A percentile compares a stretch with the other conserved stretches of the same genome.
Evolutionary conservation across 2,888 invertebrate genomes (phyloP).

Genomic region (Chrysolina americana): DNA sequence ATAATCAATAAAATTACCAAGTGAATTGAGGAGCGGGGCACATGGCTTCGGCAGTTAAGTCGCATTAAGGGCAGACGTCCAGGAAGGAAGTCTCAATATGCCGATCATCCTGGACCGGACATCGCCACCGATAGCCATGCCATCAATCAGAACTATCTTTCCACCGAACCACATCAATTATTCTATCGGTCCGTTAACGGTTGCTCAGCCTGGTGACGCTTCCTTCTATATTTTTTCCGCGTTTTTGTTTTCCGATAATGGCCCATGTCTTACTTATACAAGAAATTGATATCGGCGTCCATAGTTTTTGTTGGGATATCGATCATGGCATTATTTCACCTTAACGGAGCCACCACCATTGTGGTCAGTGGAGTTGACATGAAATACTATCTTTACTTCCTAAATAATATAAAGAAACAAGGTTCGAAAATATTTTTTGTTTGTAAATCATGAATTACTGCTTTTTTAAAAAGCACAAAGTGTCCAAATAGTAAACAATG

Average conservation of each 20-base stretch:
- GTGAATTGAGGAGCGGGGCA: slow-evolving; percentile 56
- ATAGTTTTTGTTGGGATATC: slow-evolving; percentile 35
- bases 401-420: too few relatives aligned
- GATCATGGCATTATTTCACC: slow-evolving; percentile 11
- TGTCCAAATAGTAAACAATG: too few relatives aligned
- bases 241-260: slow-evolving; percentile 47
- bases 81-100: slow-evolving; percentile 70
- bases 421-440: too few relatives aligned
- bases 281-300: slow-evolving; percentile 46
- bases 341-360: not conserved
- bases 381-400: too few relatives aligned
- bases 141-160: slow-evolving; percentile 69
- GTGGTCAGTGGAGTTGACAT: not conserved
- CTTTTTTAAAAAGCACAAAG: too few relatives aligned
- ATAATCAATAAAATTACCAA: slow-evolving; percentile 59
- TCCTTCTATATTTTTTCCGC: slow-evolving; percentile 42
- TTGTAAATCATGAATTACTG: too few relatives aligned
- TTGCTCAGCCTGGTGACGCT: slow-evolving; percentile 34
- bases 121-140: slow-evolving; percentile 65
- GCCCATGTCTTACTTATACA: slow-evolving; percentile 46
- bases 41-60: slow-evolving; percentile 61
- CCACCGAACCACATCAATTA: slow-evolving; percentile 41
- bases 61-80: slow-evolving; percentile 62
- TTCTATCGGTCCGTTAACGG: slow-evolving; percentile 28
- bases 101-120: slow-evolving; percentile 67